These are phyloP conservation scores for Mycalesis mineus DNA, from an alignment of 2,888 invertebrate species.

Conservation along the genomic window DNA sequence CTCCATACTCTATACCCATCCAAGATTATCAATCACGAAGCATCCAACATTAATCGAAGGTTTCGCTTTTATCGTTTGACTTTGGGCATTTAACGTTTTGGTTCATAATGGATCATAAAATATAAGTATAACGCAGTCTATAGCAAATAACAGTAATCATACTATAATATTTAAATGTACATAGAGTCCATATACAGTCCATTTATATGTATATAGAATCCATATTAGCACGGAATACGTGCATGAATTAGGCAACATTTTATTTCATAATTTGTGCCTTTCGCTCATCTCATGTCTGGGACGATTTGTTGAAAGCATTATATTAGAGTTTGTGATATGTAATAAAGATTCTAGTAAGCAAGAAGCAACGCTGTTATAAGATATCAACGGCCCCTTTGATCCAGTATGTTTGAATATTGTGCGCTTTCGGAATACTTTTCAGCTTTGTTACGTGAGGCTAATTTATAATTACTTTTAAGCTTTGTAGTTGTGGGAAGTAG, in stretches of 20 bases:
- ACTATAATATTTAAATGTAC: background rate
- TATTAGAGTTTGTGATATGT: background rate
- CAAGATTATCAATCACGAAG: constrained; percentile 32
- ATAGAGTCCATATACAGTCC: background rate
- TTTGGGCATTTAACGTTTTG: constrained; percentile 7
- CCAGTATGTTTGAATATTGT: too few species aligned
- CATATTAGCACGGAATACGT: background rate
- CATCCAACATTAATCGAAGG: constrained; percentile 23
- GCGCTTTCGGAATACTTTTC: too few species aligned
- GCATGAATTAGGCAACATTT: background rate
- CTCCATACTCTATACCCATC: constrained; percentile 28
- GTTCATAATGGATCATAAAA: background rate
- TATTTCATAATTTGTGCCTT: background rate
- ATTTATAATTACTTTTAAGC: too few species aligned
- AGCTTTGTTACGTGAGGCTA: too few species aligned
- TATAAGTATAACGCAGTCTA: background rate
- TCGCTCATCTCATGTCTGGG: background rate
- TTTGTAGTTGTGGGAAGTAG: too few species aligned
- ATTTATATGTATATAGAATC: background rate
- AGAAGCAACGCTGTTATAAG: too few species aligned
- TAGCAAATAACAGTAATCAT: background rate
- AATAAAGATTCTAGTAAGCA: background rate
- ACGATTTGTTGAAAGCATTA: background rate
- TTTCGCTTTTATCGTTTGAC: constrained; percentile 5
- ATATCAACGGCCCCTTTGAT: too few species aligned